Percentiles rank a stretch among this genome's conserved stretches.
Conservation (phyloP, 2,888 invertebrate species). For the Sesia apiformis region DNA sequence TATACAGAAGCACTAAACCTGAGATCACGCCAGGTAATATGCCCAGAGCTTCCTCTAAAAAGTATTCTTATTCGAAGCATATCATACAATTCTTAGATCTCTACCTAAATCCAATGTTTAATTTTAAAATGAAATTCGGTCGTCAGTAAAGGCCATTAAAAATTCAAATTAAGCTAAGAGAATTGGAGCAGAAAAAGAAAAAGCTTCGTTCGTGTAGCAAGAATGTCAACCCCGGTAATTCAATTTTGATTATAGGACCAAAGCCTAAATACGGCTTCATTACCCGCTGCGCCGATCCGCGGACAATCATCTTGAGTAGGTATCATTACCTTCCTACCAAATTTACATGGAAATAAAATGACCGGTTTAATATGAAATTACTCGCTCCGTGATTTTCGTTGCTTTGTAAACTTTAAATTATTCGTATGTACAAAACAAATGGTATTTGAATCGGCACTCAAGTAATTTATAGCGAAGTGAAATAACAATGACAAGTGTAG, state of each 20-base stretch:
- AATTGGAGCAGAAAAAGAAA: conserved; percentile 72
- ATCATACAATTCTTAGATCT: no score
- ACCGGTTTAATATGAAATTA: conserved; percentile 62
- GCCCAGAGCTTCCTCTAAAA: no score
- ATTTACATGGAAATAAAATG: conserved; percentile 58
- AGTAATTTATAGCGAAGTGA: neutral
- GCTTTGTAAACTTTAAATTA: conserved; percentile 25
- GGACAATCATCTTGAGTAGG: conserved; percentile 65
- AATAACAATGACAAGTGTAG: neutral
- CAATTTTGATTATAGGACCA: conserved; percentile 74
- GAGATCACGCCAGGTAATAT: no score
- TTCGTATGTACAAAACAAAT: conserved; percentile 4
- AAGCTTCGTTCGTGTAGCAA: conserved; percentile 49
- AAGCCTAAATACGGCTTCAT: conserved; percentile 68
- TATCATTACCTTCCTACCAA: conserved; percentile 65
- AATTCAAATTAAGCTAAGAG: conserved; percentile 53
- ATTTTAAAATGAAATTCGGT: no score
- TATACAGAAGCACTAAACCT: no score
- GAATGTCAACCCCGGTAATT: conserved; percentile 71
- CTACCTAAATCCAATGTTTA: no score
- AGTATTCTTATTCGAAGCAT: no score
- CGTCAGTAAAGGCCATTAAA: conserved; percentile 30
- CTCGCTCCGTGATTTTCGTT: conserved; percentile 50
- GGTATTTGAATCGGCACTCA: conserved; percentile 1
- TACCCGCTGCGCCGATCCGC: conserved; percentile 62